Evolutionary conservation across 1,140 invertebrate genomes (phyloP), one percentile per base, ranked within the genome.

Genomic region (Anoplophora glabripennis): DNA sequence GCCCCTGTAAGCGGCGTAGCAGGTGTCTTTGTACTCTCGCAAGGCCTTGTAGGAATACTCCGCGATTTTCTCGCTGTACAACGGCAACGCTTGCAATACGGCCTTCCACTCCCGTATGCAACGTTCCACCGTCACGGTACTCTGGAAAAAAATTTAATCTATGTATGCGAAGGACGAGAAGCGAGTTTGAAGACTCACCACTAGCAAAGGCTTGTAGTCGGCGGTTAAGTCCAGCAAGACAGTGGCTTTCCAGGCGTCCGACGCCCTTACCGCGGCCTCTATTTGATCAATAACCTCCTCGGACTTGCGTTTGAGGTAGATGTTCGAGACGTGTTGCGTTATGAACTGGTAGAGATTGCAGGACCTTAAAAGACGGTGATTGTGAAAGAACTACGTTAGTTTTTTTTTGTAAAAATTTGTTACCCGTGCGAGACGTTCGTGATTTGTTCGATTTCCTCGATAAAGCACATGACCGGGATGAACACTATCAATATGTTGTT

Each of bases 401-500:
- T 33, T 45, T 12, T 28, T 44, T 55, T 14, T 48, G 28, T 47
- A 7, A 7, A 17, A 8, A 21, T 41, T 1, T 53, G 12, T 41
- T 18, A 44, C 38, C 28, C 12, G 10, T 56, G 46, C 17, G 21
- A 87, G 63, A 81, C 82, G 57, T 81, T 81, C 68, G 87, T 78
- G 44, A 82, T 80, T 60, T 80, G 78, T 75, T 93, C 89, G 59
- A 92, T 87, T 75, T 92, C 89, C 66, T 83, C 80, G 57, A 90
- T 84, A 72, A 92, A 92, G 57, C 80, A 80, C 76, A 86, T 85
- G 46, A 93, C 78, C 8, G 88, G 84, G 58, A 85, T 84, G 75
- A 87, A 92, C 41, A 93, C 83, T 28, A 86, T 79, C 59, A 86
- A 87, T 38, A 93, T 89, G 70, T 91, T 89, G 71, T 83, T 84